Evolutionary conservation across 1,140 invertebrate genomes (phyloP).

Genomic region (Platorchestia sp.): DNA sequence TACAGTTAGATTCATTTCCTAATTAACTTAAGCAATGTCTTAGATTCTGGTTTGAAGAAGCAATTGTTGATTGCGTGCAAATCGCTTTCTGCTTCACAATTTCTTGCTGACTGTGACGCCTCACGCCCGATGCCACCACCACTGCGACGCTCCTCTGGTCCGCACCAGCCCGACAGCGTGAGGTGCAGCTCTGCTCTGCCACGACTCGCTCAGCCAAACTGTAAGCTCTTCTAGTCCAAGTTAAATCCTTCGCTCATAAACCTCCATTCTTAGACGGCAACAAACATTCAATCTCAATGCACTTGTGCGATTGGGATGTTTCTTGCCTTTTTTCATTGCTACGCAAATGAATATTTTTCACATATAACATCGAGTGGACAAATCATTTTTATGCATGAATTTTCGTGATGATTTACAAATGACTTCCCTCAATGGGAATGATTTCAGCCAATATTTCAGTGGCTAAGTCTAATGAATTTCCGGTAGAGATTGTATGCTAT

Average conservation of each 20-base stretch:
- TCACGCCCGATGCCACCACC: neutral
- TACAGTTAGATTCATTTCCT: neutral
- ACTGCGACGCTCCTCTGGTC: neutral
- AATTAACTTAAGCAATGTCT: neutral
- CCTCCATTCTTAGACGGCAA: no score
- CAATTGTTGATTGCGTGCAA: neutral
- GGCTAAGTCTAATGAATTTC: neutral
- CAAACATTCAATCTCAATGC: neutral
- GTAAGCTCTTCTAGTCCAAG: neutral
- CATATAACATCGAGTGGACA: neutral
- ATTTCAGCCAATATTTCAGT: neutral
- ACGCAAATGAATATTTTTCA: neutral
- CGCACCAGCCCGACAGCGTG: no score
- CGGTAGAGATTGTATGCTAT: neutral
- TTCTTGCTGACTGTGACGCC: no score
- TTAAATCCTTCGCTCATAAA: neutral
- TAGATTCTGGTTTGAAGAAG: neutral
- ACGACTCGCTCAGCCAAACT: neutral
- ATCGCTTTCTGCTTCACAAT: neutral
- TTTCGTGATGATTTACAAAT: neutral
- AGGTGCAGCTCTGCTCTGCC: no score
- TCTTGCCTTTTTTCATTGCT: neutral
- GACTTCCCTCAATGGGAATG: neutral
- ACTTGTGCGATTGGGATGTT: neutral
- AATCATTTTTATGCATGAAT: neutral